Evolutionary conservation across 2,113 vertebrate species (phyloP).

Genomic region (Sitta europaea): DNA sequence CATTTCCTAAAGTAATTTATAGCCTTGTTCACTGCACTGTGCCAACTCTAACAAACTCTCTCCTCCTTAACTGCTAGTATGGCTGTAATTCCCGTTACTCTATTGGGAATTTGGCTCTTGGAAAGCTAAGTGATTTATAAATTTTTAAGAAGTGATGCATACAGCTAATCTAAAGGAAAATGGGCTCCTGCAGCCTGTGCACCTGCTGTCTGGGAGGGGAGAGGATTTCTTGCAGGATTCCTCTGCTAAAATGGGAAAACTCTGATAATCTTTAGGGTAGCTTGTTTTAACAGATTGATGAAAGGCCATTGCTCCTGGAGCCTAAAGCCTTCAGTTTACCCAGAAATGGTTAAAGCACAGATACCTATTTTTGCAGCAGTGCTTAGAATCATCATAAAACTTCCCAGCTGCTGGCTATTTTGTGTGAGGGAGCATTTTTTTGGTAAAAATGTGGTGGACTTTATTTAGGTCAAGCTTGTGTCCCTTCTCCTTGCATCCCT

Average conservation of each 20-base stretch:
- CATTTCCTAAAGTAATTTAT: slow-evolving; percentile 27
- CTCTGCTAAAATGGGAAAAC: neutral
- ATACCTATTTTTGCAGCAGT: neutral
- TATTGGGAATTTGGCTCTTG: slow-evolving; percentile 11
- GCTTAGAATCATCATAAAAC: neutral
- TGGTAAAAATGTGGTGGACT: neutral
- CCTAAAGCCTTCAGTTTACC: neutral
- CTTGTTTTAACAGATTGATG: neutral
- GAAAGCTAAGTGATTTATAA: slow-evolving; percentile 59
- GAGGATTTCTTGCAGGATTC: neutral
- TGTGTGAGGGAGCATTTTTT: rapidly evolving
- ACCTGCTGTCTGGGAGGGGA: slow-evolving; percentile 17
- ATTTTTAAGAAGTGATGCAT: slow-evolving; percentile 48
- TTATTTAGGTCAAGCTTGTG: neutral
- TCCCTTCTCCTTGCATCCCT: neutral
- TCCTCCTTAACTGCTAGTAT: neutral
- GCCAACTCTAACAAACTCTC: slow-evolving; percentile 18
- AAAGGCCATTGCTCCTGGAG: neutral
- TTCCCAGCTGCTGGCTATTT: neutral
- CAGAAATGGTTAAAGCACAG: neutral
- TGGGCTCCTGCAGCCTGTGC: slow-evolving; percentile 6
- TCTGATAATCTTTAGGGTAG: neutral
- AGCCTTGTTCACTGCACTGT: neutral
- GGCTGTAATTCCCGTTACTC: neutral
- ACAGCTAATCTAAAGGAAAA: slow-evolving; percentile 44